Conservation (phyloP, 37 sponge, comb jelly and placozoan species). For the Beroe ovata region DNA sequence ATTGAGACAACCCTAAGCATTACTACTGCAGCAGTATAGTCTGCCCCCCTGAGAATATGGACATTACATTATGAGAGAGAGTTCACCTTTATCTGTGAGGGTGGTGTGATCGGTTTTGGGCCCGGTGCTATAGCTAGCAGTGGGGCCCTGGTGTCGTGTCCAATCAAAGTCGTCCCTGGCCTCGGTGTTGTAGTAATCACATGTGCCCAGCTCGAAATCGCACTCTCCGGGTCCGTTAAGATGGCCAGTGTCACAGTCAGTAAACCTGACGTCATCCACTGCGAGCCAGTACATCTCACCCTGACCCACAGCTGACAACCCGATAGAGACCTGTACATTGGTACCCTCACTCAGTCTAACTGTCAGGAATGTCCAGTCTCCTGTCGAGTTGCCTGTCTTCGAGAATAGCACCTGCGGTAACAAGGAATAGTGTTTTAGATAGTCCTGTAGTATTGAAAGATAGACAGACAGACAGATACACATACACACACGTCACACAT, state of each 20-base stretch:
- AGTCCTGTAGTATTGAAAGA: too few species aligned
- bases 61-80: too few species aligned
- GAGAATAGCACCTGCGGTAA: slow-evolving; percentile 8
- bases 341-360: slow-evolving; percentile 54
- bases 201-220: slow-evolving; percentile 66
- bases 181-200: slow-evolving; percentile 65
- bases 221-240: slow-evolving; percentile 65
- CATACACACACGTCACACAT: too few species aligned
- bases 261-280: slow-evolving; percentile 50
- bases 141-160: slow-evolving; percentile 66
- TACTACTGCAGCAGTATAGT: too few species aligned
- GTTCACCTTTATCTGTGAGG: slow-evolving; percentile 22
- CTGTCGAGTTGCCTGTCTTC: slow-evolving; percentile 57
- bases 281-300: slow-evolving; percentile 48
- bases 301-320: slow-evolving; percentile 4
- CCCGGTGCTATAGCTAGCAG: slow-evolving; percentile 68
- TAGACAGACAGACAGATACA: too few species aligned
- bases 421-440: background rate
- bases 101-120: slow-evolving; percentile 69
- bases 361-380: slow-evolving; percentile 59
- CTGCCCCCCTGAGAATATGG: too few species aligned
- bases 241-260: slow-evolving; percentile 60
- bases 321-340: slow-evolving; percentile 40
- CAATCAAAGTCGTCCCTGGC: slow-evolving; percentile 67
- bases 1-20: too few species aligned